Evolutionary conservation across 2,888 invertebrate species (phyloP), one percentile per base, ranked within the genome.

Genomic region (Campopleginae sp.): DNA sequence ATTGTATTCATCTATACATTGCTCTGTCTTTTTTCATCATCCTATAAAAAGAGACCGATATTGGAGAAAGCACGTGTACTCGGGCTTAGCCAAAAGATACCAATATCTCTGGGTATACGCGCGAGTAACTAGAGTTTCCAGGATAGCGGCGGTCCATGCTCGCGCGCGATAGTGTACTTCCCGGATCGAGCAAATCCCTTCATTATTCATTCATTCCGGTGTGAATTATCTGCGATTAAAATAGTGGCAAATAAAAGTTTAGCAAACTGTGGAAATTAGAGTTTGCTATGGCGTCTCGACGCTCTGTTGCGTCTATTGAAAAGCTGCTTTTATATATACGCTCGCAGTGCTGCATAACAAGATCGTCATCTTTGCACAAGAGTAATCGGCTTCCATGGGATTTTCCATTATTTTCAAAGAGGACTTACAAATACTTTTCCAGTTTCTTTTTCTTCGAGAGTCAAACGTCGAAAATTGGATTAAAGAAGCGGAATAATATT

Each of bases 81-180:
- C 44, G 33, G 79, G 76, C 19, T 65, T 38, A 85, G 84, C 80
- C 72, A 77, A 65, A 80, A 84, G 80, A 72, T 80, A 80, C 80
- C 80, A 72, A 76, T 72, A 80, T 80, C 76, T 71, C 44, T 33
- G 75, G 10, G 19, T 51, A 27, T 31, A 17, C 42, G 23, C 38
- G 27, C 19, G 23, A 77, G 66, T 42, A 31, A 51, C 27, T 66
- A 46, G 80, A 80, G 72, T 77, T 84, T 84, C 48, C 68, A 70
- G 44, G 70, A 68, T n/a, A n/a, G n/a, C n/a, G n/a, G n/a, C n/a
- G n/a, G n/a, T n/a, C n/a, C n/a, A n/a, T n/a, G n/a, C n/a, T n/a
- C n/a, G n/a, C 46, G 46, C 12, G 51, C 70, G 19, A 44, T 19
- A 71, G 12, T 23, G 54, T n/a, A 38, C 71, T 70, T 76, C 44